A percentile compares a stretch with the other conserved stretches of the same genome.
These are phyloP conservation scores for Spicauda simplicius DNA, from an alignment of 2,888 invertebrate species.

Conservation along the genomic window DNA sequence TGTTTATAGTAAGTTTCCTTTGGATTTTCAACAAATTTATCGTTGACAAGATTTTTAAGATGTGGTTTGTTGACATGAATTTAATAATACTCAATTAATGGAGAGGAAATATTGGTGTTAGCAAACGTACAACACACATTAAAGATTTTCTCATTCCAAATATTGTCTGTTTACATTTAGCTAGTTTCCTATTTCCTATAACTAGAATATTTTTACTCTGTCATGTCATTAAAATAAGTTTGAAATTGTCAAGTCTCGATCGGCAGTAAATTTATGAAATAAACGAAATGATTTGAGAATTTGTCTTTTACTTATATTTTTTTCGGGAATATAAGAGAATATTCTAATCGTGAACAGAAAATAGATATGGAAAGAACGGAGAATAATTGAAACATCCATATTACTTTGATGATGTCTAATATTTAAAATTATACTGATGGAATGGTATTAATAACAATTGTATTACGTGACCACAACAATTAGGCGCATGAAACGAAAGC, in stretches of 20 bases:
- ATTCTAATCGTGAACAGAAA: too few relatives aligned
- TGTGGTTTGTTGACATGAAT: conserved; percentile 34
- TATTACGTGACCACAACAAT: too few relatives aligned
- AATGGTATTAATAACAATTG: too few relatives aligned
- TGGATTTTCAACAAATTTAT: conserved; percentile 76
- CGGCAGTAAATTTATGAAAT: conserved; percentile 49
- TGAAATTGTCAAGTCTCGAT: conserved; percentile 54
- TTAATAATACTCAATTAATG: background rate
- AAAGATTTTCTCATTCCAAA: conserved; percentile 57
- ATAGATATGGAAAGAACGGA: too few relatives aligned
- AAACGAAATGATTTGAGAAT: conserved; percentile 43
- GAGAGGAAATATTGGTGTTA: background rate
- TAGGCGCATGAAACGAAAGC: too few relatives aligned
- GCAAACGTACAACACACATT: conserved; percentile 14
- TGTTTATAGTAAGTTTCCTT: conserved; percentile 45
- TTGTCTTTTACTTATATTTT: conserved; percentile 16
- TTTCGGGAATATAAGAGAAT: background rate
- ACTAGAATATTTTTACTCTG: conserved; percentile 55
- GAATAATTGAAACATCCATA: too few relatives aligned
- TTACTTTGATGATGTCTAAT: too few relatives aligned
- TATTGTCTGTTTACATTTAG: conserved; percentile 57
- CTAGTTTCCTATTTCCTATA: conserved; percentile 61
- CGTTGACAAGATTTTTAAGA: conserved; percentile 48
- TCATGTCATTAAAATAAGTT: conserved; percentile 63
- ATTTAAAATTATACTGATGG: too few relatives aligned